These are phyloP conservation scores for Gnathonemus longibarbis DNA, from an alignment of 2,113 vertebrate genomes.

Conservation along the genomic window DNA sequence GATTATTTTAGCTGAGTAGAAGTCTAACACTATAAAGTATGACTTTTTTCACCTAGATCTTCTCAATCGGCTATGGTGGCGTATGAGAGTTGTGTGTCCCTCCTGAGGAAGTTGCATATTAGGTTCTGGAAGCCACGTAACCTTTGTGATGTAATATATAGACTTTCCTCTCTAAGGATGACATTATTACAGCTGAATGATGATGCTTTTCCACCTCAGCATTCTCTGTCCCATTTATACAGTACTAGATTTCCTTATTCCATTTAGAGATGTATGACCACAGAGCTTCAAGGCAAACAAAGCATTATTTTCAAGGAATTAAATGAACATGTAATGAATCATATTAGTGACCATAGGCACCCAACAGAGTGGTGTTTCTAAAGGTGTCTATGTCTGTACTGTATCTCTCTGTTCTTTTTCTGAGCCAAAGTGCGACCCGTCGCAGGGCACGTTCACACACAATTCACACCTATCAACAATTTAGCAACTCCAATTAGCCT, in stretches of 20 bases:
- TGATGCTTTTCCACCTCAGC: neutral
- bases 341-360: neutral
- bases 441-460: too few relatives aligned
- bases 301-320: neutral
- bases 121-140: too few relatives aligned
- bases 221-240: neutral
- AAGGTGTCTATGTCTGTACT: neutral
- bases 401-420: too few relatives aligned
- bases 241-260: neutral
- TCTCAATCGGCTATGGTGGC: neutral
- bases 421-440: too few relatives aligned
- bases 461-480: too few relatives aligned
- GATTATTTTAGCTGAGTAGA: too few relatives aligned
- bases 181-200: neutral
- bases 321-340: neutral
- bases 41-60: neutral
- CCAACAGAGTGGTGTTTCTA: neutral
- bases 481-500: too few relatives aligned
- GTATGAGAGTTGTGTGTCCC: neutral
- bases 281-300: neutral
- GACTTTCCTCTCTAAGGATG: neutral
- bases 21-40: neutral
- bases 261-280: neutral
- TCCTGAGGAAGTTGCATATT: neutral
- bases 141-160: neutral